These are phyloP conservation scores for Orthosia cruda DNA, from an alignment of 2,888 invertebrate genomes.

Conservation along the genomic window DNA sequence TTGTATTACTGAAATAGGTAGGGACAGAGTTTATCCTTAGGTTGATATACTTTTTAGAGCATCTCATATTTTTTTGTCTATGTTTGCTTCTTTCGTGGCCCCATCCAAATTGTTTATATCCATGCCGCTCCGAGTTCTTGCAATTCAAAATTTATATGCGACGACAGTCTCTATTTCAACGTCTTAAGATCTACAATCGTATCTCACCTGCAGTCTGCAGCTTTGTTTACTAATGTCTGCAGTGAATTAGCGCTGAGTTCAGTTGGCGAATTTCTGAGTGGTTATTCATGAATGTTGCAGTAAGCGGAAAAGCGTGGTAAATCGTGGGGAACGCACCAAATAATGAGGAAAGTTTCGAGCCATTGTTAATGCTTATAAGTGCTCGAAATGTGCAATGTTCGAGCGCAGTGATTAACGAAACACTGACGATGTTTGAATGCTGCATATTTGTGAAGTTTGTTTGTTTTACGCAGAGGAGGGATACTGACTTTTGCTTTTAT, in stretches of 20 bases:
- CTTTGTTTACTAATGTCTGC: slow-evolving; percentile 76
- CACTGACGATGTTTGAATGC: slow-evolving; percentile 37
- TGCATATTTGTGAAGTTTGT: slow-evolving; percentile 47
- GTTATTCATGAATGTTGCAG: slow-evolving; percentile 74
- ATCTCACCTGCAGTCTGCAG: slow-evolving; percentile 57
- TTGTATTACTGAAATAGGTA: not conserved
- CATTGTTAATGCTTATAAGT: slow-evolving; percentile 69
- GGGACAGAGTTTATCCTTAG: not conserved
- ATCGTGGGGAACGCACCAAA: slow-evolving; percentile 63
- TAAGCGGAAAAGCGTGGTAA: slow-evolving; percentile 66
- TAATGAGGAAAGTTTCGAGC: slow-evolving; percentile 71
- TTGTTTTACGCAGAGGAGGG: slow-evolving; percentile 32
- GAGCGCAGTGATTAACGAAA: slow-evolving; percentile 59
- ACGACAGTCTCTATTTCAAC: slow-evolving; percentile 63
- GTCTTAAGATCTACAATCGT: slow-evolving; percentile 66
- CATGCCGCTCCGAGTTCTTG: slow-evolving; percentile 68
- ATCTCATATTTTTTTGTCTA: not conserved
- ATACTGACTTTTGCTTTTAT: not conserved
- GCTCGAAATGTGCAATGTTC: slow-evolving; percentile 65
- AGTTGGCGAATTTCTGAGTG: slow-evolving; percentile 68
- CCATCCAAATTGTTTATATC: slow-evolving; percentile 71
- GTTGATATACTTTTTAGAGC: not conserved
- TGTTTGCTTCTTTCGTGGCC: slow-evolving; percentile 61
- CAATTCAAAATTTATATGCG: slow-evolving; percentile 64
- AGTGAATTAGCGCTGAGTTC: slow-evolving; percentile 75